These are phyloP conservation scores for Pangasius sanitwongsei DNA, from an alignment of 2,797 vertebrate genomes.

Conservation along the genomic window DNA sequence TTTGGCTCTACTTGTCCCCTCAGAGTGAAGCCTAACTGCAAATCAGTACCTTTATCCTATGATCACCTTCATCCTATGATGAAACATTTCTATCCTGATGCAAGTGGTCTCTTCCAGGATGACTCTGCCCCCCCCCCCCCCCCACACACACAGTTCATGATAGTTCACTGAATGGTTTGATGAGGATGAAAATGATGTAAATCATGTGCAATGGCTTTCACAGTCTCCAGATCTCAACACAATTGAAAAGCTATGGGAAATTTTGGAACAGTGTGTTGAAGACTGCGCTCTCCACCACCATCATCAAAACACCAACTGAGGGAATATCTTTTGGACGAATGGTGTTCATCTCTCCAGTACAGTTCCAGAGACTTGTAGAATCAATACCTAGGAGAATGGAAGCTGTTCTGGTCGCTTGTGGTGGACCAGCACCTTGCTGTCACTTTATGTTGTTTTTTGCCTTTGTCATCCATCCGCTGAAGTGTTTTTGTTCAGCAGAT, in stretches of 20 bases:
- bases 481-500: constrained; percentile 17
- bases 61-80: background rate
- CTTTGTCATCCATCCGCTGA: background rate
- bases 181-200: background rate
- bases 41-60: background rate
- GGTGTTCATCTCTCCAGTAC: background rate
- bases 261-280: background rate
- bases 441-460: background rate
- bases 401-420: background rate
- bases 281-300: background rate
- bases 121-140: background rate
- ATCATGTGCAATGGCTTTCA: background rate
- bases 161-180: background rate
- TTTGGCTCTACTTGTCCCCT: background rate
- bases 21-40: background rate
- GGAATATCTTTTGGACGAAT: background rate
- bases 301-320: background rate
- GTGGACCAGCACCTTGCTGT: background rate
- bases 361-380: background rate
- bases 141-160: background rate
- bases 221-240: background rate
- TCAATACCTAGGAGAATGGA: background rate
- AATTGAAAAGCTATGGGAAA: background rate
- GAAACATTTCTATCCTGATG: background rate
- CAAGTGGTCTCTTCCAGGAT: background rate